Conservation (phyloP, 2,797 vertebrate genomes). For the Zenarchopterus dispar region DNA sequence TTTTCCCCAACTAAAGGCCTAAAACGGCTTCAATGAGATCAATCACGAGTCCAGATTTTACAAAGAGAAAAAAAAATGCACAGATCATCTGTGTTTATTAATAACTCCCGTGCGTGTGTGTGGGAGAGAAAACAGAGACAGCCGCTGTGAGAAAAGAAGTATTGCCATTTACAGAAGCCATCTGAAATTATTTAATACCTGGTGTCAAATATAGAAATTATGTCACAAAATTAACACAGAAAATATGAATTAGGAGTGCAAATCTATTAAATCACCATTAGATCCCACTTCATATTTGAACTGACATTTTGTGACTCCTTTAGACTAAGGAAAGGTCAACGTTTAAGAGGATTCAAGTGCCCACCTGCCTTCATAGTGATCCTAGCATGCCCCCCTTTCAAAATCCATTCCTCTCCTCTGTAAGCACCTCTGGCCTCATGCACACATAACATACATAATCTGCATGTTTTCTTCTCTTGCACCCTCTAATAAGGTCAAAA, state of each 20-base stretch:
- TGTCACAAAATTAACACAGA: too few species aligned
- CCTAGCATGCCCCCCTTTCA: constrained; percentile 37
- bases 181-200: too few species aligned
- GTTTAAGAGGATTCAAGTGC: constrained; percentile 70
- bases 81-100: background rate
- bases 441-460: constrained; percentile 49
- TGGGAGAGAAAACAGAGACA: too few species aligned
- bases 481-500: constrained; percentile 60
- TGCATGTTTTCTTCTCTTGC: constrained; percentile 50
- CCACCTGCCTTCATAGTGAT: constrained; percentile 52
- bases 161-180: too few species aligned
- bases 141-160: too few species aligned
- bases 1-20: constrained; percentile 42
- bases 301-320: constrained; percentile 42
- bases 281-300: background rate
- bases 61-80: constrained; percentile 6
- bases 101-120: background rate
- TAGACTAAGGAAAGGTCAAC: constrained; percentile 42
- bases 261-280: background rate
- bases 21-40: constrained; percentile 47
- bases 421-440: constrained; percentile 55
- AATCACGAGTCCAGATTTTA: constrained; percentile 33
- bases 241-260: background rate
- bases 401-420: constrained; percentile 57
- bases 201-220: too few species aligned